Evolutionary conservation across 2,888 invertebrate genomes (phyloP).

Genomic region (Diarsia mendica): DNA sequence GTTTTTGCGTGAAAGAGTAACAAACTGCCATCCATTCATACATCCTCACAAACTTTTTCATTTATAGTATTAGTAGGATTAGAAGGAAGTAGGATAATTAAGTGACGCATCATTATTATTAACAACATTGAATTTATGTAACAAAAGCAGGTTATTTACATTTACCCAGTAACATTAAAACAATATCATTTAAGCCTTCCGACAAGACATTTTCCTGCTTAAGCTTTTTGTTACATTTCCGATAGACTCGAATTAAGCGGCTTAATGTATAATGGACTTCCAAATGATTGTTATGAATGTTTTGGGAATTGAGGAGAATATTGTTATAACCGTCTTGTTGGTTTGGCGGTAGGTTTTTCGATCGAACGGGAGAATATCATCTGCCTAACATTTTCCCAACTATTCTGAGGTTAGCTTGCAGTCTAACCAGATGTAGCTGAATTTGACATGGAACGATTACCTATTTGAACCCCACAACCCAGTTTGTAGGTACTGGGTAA

Average conservation of each 20-base stretch:
- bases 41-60: too few species aligned
- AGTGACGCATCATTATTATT: background rate
- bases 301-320: conserved; percentile 18
- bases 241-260: conserved; percentile 46
- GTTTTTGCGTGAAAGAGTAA: too few species aligned
- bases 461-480: too few species aligned
- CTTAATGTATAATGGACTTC: conserved; percentile 38
- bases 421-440: too few species aligned
- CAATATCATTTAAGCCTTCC: conserved; percentile 18
- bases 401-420: too few species aligned
- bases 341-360: background rate
- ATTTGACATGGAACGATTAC: too few species aligned
- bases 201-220: conserved; percentile 12
- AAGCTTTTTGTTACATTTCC: conserved; percentile 42
- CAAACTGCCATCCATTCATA: too few species aligned
- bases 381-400: too few species aligned
- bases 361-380: background rate
- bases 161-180: background rate
- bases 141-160: background rate
- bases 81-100: background rate
- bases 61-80: too few species aligned
- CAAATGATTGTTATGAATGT: conserved; percentile 31
- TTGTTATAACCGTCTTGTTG: conserved; percentile 14
- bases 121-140: background rate
- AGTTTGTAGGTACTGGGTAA: too few species aligned